phyloP scores from a whole-genome alignment of 2,797 vertebrate species.

The Acanthis flammea region DNA sequence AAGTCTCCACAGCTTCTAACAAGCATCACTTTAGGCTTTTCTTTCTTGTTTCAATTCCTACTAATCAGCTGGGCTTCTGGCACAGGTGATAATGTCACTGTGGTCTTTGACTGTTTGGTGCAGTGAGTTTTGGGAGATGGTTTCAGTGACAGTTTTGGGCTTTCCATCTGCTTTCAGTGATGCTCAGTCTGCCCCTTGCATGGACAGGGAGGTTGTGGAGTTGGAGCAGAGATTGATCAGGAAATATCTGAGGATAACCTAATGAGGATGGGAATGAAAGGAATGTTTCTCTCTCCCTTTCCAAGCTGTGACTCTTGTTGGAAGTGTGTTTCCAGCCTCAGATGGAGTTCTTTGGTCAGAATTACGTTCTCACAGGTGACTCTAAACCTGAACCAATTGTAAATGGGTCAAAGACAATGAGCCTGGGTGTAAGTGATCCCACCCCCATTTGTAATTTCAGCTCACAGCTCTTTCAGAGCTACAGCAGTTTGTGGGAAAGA shows the following conservation, averaged over 20 bases:
- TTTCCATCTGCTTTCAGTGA: neutral
- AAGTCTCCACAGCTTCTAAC: neutral
- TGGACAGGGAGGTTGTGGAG: neutral
- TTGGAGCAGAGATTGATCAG: neutral
- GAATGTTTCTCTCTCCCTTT: neutral
- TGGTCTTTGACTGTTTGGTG: neutral
- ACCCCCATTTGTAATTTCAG: neutral
- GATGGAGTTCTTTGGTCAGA: neutral
- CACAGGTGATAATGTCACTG: neutral
- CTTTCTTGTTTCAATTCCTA: neutral
- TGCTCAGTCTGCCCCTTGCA: neutral
- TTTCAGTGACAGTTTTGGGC: neutral
- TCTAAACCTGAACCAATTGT: neutral
- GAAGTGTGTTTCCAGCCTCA: neutral
- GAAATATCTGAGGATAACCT: neutral
- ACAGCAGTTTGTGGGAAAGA: neutral
- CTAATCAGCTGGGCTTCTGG: neutral
- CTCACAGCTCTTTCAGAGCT: neutral
- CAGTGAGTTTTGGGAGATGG: neutral
- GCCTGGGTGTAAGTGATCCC: neutral
- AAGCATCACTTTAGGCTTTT: neutral
- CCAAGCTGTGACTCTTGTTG: neutral
- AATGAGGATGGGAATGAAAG: neutral
- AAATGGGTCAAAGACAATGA: neutral
- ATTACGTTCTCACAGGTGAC: neutral